Evolutionary conservation across 2,888 invertebrate species (phyloP).

Genomic region (Hirtodrosophila histrioides): DNA sequence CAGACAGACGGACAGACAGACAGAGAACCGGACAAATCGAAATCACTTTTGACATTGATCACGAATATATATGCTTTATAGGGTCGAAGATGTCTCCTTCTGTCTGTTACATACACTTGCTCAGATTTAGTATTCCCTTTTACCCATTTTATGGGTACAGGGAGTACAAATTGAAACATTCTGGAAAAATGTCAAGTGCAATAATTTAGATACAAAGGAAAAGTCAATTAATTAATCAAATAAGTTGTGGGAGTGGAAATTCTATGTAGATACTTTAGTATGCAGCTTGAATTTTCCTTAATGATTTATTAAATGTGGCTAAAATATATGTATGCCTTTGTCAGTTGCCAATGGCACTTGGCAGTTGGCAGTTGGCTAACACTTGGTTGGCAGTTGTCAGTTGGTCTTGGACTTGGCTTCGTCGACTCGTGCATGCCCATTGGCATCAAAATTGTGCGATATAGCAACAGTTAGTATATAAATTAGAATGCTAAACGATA

Average conservation of each 20-base stretch:
- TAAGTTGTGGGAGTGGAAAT: slow-evolving; percentile 27
- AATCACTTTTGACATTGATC: too few species aligned
- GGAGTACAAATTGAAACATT: not conserved
- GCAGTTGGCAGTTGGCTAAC: slow-evolving; percentile 1
- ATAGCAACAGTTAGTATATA: slow-evolving; percentile 66
- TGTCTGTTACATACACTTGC: too few species aligned
- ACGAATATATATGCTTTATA: too few species aligned
- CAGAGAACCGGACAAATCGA: too few species aligned
- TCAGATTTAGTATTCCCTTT: too few species aligned
- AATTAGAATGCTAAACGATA: slow-evolving; percentile 80
- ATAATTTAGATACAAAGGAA: too few species aligned
- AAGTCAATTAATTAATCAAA: not conserved
- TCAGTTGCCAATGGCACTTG: slow-evolving; percentile 43
- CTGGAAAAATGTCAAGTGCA: not conserved
- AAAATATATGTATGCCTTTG: slow-evolving; percentile 13
- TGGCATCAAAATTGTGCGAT: slow-evolving; percentile 63
- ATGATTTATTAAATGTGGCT: slow-evolving; percentile 9
- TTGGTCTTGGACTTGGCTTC: slow-evolving; percentile 58
- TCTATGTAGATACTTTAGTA: slow-evolving; percentile 20
- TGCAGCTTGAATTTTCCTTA: slow-evolving; percentile 3
- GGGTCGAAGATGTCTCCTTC: too few species aligned
- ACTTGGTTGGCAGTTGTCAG: slow-evolving; percentile 1
- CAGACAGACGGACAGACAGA: too few species aligned
- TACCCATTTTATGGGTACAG: too few species aligned
- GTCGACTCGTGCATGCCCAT: slow-evolving; percentile 67